Conservation (phyloP, 2,113 vertebrate species). For the Cephalophus harveyi region DNA sequence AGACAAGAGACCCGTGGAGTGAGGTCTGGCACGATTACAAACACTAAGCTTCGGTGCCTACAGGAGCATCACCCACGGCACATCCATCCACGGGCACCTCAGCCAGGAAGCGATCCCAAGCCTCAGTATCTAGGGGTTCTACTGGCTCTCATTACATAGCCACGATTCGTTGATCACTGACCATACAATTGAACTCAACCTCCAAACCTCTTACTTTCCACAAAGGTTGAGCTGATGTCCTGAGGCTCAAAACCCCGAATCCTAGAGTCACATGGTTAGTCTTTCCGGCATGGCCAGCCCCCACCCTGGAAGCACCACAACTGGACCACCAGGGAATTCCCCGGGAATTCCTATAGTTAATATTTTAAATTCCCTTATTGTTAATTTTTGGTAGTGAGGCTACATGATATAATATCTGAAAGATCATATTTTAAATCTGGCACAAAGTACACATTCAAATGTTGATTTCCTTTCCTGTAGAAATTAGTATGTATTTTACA, state of each 20-base stretch:
- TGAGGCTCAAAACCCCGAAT: not conserved
- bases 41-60: not conserved
- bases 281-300: no score
- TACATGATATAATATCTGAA: not conserved
- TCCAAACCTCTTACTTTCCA: not conserved
- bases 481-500: not conserved
- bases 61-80: not conserved
- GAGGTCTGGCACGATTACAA: not conserved
- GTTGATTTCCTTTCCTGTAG: not conserved
- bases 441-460: not conserved
- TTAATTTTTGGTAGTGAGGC: not conserved
- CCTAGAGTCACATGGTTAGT: not conserved
- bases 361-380: not conserved
- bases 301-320: not conserved
- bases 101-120: not conserved
- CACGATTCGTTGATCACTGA: not conserved
- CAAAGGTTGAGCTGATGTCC: not conserved
- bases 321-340: not conserved
- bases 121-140: not conserved
- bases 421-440: not conserved
- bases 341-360: not conserved
- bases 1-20: not conserved
- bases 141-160: not conserved
- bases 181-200: not conserved
- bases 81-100: rapidly evolving